Base-by-base conservation (phyloP, 2,797 vertebrate genomes). In the Macrochelys suwanniensis region DNA sequence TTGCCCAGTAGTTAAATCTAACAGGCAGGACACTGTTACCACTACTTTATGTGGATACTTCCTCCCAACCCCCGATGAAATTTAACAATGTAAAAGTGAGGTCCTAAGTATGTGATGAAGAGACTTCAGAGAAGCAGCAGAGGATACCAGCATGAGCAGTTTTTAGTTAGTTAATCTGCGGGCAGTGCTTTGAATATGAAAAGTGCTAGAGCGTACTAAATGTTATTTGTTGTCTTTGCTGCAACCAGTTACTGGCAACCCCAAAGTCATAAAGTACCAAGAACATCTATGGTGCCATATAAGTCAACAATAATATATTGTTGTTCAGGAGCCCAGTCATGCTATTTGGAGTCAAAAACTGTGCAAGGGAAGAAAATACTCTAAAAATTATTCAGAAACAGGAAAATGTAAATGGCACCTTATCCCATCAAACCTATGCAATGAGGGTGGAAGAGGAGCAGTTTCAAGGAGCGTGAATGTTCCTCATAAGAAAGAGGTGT, bases 401-500 rank as follows among this genome's bases (percentile, higher is more conserved):
- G 12, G 11, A 74, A 96, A 88, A 76, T 5, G 71, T 53, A 26
- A 93, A 87, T 13, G 21, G 17, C 9, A 77, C 17, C n/a, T 26
- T n/a, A 37, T 12, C 56, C 65, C 8, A 1, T 68, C 83, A 85
- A 33, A 59, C 17, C 51, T 82, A 89, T 49, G 68, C 53, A 68
- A 56, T 47, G 37, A 77, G 12, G 3, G 49, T 83, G 26, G 51
- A 57, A 45, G 8, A 86, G 28, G 50, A 93, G 33, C 71, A 93
- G n/a, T 6, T 92, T 88, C 57, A 54, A 37, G 21, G 15, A 91
- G n/a, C 68, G 37, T 84, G 90, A 47, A 76, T 89, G 88, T 93
- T 92, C 93, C 84, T 53, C 42, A 2, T 25, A 42, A 81, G 65
- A 92, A 87, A 95, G 95, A 5, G 57, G 85, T 96, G 88, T 97